These are phyloP conservation scores for Hemicordylus capensis DNA, from an alignment of 2,113 vertebrate genomes.

Conservation along the genomic window DNA sequence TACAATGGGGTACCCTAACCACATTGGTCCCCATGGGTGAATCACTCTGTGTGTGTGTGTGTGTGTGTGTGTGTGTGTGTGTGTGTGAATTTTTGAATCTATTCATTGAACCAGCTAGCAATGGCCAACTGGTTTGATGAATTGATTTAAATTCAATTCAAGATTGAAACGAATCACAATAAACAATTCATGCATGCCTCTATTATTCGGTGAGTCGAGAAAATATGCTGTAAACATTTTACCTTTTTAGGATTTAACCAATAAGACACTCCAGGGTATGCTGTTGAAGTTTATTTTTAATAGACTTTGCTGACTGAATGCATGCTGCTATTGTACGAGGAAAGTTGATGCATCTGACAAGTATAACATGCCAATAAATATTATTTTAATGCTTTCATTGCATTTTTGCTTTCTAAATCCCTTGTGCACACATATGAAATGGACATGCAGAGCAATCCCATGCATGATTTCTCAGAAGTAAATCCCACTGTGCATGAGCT, in stretches of 20 bases:
- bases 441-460: neutral
- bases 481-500: neutral
- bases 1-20: no score
- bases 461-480: neutral
- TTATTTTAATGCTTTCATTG: constrained; percentile 20
- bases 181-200: no score
- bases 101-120: no score
- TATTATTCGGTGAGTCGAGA: constrained; percentile 14
- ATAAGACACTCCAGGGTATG: constrained; percentile 36
- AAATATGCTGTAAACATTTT: constrained; percentile 30
- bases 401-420: neutral
- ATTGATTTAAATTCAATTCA: no score
- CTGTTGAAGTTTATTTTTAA: constrained; percentile 50
- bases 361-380: constrained; percentile 27
- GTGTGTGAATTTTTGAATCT: no score
- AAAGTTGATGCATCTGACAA: constrained; percentile 10
- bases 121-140: no score
- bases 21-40: no score
- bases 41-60: no score
- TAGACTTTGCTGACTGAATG: neutral
- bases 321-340: constrained; percentile 25
- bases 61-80: no score
- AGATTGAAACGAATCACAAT: no score
- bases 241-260: constrained; percentile 55
- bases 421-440: neutral